These are phyloP conservation scores for Naja naja DNA, from an alignment of 2,113 vertebrate species.

Conservation along the genomic window DNA sequence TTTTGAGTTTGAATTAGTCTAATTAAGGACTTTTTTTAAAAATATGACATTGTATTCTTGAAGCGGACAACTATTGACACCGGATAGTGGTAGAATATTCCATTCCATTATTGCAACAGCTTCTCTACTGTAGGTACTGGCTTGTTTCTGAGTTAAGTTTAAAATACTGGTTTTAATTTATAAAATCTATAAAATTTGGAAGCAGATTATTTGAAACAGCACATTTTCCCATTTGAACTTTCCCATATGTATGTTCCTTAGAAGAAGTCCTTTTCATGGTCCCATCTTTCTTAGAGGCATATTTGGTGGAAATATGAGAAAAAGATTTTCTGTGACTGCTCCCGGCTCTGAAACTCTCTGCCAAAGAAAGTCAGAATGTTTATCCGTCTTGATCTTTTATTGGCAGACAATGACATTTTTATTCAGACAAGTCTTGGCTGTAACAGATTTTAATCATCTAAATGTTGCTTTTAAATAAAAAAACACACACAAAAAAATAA, in stretches of 20 bases:
- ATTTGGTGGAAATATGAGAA: not conserved
- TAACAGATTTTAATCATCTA: not conserved
- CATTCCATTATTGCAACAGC: not conserved
- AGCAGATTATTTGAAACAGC: not conserved
- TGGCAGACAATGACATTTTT: not conserved
- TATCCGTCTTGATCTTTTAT: not conserved
- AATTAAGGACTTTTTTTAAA: not conserved
- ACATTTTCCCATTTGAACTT: not conserved
- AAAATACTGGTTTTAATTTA: not conserved
- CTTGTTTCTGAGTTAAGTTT: not conserved
- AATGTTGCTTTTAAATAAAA: not conserved
- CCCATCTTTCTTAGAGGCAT: not conserved
- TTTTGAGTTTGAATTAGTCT: not conserved
- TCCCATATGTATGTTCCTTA: not conserved
- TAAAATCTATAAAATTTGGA: not conserved
- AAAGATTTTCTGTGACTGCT: not conserved
- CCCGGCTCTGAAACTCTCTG: not conserved
- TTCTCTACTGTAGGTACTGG: not conserved
- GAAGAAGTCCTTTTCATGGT: not conserved
- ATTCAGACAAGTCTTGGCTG: not conserved
- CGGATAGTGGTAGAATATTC: not conserved
- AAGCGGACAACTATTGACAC: not conserved
- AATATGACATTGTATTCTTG: not conserved
- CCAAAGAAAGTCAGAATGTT: not conserved
- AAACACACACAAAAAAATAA: not conserved